Percentiles rank a stretch among this genome's conserved stretches.
Evolutionary conservation across 2,797 vertebrate species (phyloP).

Genomic region (Neoniphon sammara): DNA sequence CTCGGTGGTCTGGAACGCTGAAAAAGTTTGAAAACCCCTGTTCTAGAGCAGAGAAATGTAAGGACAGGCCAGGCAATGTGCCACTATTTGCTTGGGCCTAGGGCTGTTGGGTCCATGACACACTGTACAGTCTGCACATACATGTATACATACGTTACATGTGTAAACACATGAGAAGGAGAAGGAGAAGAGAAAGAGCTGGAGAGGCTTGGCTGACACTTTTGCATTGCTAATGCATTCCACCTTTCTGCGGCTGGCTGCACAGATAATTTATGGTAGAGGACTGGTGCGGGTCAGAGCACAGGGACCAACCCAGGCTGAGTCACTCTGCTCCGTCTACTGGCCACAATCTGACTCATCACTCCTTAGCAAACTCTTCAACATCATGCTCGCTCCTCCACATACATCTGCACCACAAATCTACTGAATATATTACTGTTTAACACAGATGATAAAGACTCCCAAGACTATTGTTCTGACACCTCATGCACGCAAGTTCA

Average conservation of each 20-base stretch:
- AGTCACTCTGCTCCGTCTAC: constrained; percentile 65
- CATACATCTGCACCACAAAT: constrained; percentile 27
- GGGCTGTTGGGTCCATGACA: neutral
- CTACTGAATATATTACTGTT: constrained; percentile 45
- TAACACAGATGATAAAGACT: constrained; percentile 37
- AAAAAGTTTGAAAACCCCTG: too few relatives aligned
- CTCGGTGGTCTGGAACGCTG: too few relatives aligned
- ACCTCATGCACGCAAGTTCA: constrained; percentile 33
- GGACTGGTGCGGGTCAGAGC: constrained; percentile 59
- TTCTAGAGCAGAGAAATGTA: too few relatives aligned
- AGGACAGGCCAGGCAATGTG: too few relatives aligned
- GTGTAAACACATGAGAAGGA: constrained; percentile 13
- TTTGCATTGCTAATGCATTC: constrained; percentile 64
- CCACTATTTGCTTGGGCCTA: neutral
- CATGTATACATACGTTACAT: constrained; percentile 9
- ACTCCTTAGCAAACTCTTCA: constrained; percentile 43
- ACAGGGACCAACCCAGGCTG: constrained; percentile 51
- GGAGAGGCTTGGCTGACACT: constrained; percentile 15
- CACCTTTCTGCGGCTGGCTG: constrained; percentile 60
- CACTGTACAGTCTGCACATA: neutral
- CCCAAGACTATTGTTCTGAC: constrained; percentile 35
- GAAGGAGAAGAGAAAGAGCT: neutral
- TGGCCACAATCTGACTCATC: constrained; percentile 65
- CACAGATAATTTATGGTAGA: constrained; percentile 56
- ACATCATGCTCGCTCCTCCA: constrained; percentile 54